Base-by-base conservation (phyloP, 2,797 vertebrate genomes). In the Sebastes kiyomatsui region DNA sequence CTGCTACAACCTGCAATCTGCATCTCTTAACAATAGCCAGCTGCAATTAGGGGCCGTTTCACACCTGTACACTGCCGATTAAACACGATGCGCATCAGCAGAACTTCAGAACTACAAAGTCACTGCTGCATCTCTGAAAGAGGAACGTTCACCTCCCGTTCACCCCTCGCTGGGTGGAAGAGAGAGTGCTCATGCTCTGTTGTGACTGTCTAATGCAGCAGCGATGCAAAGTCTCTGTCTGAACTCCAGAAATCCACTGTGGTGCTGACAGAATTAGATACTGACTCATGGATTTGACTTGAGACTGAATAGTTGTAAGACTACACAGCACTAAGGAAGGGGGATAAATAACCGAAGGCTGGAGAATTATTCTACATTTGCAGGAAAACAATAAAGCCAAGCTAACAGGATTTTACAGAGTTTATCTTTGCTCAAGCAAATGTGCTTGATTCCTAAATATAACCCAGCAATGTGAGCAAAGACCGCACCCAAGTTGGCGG, bases 11-110 rank as follows among this genome's bases (percentile, higher is more conserved):
- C 49, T 25, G 52, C 59, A 67, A 78, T 78, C 75, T 81, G 72
- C 80, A 59, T 79, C 77, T 84, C 38, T 71, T 7, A 74, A 75
- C 75, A 60, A 46, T 27, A 58, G 83, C 55, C 73, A 60, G 76
- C 75, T 72, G 60, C 76, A 72, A 60, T 79, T 69, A 75, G 71
- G 71, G 61, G 72, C 52, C 8, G 32, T 56, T 84, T 59, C 25
- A 20, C 77, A 85, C 86, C 84, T 82, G 80, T 38, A 22, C 75
- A 49, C 73, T 61, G 33, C 49, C 69, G 79, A 88, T 84, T 84
- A 80, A 72, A 82, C 58, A 60, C 25, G 3, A 72, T 3, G 42
- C 56, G 42, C 74, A 56, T 64, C 66, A n/a, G 55, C 58, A 56
- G 22, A 80, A 60, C 42, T 49, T 54, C 28, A n/a, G 30, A 42